These are phyloP conservation scores for Herpailurus yagouaroundi DNA, from an alignment of 2,113 vertebrate genomes.

Conservation along the genomic window DNA sequence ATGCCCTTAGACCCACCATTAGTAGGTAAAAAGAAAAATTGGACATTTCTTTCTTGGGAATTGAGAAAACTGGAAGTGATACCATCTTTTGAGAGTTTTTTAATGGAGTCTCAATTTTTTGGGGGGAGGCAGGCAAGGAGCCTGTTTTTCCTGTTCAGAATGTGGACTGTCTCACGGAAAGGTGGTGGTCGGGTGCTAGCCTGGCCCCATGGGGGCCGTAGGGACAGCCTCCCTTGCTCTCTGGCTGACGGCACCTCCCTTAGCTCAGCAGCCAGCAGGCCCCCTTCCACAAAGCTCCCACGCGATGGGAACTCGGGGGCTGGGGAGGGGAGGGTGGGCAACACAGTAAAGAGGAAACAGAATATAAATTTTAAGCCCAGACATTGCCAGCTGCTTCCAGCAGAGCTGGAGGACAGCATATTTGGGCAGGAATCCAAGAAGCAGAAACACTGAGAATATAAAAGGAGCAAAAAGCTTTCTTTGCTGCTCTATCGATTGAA, in stretches of 20 bases:
- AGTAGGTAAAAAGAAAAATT: neutral
- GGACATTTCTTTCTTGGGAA: neutral
- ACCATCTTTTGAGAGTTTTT: neutral
- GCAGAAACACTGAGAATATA: constrained; percentile 79
- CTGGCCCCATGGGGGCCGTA: neutral
- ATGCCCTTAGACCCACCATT: too few relatives aligned
- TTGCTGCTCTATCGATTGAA: constrained; percentile 75
- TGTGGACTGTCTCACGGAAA: neutral
- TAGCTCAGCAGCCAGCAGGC: neutral
- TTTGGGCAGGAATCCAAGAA: constrained; percentile 81
- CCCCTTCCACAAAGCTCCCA: constrained; percentile 56
- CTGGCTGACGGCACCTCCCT: neutral
- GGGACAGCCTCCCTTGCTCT: neutral
- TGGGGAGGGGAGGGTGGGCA: accelerated
- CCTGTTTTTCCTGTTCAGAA: neutral
- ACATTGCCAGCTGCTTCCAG: constrained; percentile 78
- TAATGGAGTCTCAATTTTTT: neutral
- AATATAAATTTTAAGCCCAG: constrained; percentile 77
- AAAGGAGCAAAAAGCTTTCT: constrained; percentile 82
- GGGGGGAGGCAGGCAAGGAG: neutral
- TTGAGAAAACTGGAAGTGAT: neutral
- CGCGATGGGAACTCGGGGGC: constrained; percentile 23
- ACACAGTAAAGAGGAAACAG: constrained; percentile 75
- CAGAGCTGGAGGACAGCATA: constrained; percentile 68
- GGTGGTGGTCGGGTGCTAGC: neutral